Evolutionary conservation across 1,140 invertebrate genomes (phyloP).

Genomic region (Nephila pilipes): DNA sequence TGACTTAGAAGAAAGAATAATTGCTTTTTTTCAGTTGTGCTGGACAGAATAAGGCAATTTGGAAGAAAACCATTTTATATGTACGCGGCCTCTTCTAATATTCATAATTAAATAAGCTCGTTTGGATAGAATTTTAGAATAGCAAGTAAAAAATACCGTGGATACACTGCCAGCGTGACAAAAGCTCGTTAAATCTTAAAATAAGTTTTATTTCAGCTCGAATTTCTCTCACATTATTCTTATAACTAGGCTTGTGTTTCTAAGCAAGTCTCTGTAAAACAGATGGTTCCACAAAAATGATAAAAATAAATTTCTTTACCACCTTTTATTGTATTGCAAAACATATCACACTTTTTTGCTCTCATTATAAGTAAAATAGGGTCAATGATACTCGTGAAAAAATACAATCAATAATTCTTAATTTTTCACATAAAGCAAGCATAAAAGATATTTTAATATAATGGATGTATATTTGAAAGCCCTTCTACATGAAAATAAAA

Average conservation of each 20-base stretch:
- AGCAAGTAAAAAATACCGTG: not conserved
- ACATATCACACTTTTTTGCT: not conserved
- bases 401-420: too few species aligned
- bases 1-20: constrained; percentile 2
- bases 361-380: not conserved
- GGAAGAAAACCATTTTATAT: constrained; percentile 11
- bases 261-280: not conserved
- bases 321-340: not conserved
- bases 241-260: not conserved
- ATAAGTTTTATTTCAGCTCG: not conserved
- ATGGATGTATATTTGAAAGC: too few species aligned
- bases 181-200: not conserved
- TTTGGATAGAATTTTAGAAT: constrained; percentile 17
- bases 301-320: not conserved
- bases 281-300: not conserved
- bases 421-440: too few species aligned
- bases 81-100: not conserved
- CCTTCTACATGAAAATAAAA: too few species aligned
- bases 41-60: not conserved
- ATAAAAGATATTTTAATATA: too few species aligned
- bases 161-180: not conserved
- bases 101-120: constrained; percentile 29
- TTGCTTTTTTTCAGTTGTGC: not conserved
- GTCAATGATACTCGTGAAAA: too few species aligned
- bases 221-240: constrained; percentile 5